These are phyloP conservation scores for Archaeoteleia sp. DNA, from an alignment of 2,888 invertebrate genomes.

Conservation along the genomic window DNA sequence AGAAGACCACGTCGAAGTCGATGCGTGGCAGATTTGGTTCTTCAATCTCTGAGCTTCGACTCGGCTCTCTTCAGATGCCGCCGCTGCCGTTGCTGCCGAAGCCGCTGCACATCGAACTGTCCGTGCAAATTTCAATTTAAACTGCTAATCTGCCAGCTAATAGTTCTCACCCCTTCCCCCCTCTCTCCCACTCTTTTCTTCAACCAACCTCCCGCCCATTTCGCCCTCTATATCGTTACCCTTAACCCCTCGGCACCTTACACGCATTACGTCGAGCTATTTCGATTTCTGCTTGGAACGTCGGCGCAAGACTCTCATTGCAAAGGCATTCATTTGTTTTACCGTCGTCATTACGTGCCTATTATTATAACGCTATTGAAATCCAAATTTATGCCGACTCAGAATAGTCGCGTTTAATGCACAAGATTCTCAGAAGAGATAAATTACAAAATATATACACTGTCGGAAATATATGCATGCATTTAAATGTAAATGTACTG, in stretches of 20 bases:
- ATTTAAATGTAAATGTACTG: too few species aligned
- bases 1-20: slow-evolving; percentile 59
- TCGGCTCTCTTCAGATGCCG: slow-evolving; percentile 74
- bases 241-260: slow-evolving; percentile 21
- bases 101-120: slow-evolving; percentile 75
- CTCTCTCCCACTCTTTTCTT: slow-evolving; percentile 47
- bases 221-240: slow-evolving; percentile 32
- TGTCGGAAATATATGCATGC: too few species aligned
- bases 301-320: slow-evolving; percentile 5
- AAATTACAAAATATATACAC: too few species aligned
- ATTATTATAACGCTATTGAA: slow-evolving; percentile 39
- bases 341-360: slow-evolving; percentile 35
- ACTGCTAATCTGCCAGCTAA: slow-evolving; percentile 75
- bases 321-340: slow-evolving; percentile 2
- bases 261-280: slow-evolving; percentile 20
- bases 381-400: slow-evolving; percentile 3
- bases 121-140: slow-evolving; percentile 75
- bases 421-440: too few species aligned
- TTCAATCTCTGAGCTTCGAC: slow-evolving; percentile 64
- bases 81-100: slow-evolving; percentile 75
- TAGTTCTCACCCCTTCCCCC: slow-evolving; percentile 61
- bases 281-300: slow-evolving; percentile 13
- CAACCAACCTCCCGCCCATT: slow-evolving; percentile 11
- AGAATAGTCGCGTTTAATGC: too few species aligned
- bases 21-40: slow-evolving; percentile 73